Conservation (phyloP, 1,140 invertebrate species). For the Oryctes rhinoceros region DNA sequence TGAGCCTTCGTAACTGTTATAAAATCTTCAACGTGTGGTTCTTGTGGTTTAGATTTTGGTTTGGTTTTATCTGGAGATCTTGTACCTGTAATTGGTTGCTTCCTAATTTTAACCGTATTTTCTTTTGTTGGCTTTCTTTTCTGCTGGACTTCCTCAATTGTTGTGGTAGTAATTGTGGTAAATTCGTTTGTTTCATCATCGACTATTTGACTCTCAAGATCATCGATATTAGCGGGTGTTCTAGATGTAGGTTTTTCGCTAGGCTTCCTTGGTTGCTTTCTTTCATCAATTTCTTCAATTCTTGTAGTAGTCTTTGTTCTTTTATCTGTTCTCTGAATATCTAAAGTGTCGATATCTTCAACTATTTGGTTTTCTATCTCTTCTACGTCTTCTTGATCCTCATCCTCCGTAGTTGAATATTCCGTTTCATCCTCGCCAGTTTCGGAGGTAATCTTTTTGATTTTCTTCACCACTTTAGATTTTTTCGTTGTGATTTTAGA, state of each 20-base stretch:
- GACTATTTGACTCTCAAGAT: not conserved
- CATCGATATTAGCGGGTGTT: not conserved
- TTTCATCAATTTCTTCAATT: not conserved
- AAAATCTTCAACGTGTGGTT: conserved; percentile 5
- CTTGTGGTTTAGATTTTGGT: not conserved
- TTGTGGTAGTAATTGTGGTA: not conserved
- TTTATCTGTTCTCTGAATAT: not conserved
- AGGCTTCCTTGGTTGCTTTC: not conserved
- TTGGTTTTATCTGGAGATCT: conserved; percentile 41
- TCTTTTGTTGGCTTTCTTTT: conserved; percentile 43
- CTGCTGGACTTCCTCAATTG: not conserved
- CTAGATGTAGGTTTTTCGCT: not conserved
- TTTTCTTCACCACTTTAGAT: not conserved
- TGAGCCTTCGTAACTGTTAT: conserved; percentile 32
- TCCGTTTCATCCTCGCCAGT: not conserved
- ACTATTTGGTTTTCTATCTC: not conserved
- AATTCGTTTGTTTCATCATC: not conserved
- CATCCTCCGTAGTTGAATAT: not conserved
- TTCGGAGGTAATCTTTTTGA: not conserved
- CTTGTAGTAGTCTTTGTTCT: not conserved
- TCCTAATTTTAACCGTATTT: conserved; percentile 46
- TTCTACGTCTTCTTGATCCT: not conserved
- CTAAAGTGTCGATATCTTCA: not conserved
- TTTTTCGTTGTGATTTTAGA: not conserved
- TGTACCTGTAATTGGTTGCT: conserved; percentile 40